phyloP scores from a whole-genome alignment of 35 echinoderm and acorn worm genomes.

The Strongylocentrotus purpuratus region DNA sequence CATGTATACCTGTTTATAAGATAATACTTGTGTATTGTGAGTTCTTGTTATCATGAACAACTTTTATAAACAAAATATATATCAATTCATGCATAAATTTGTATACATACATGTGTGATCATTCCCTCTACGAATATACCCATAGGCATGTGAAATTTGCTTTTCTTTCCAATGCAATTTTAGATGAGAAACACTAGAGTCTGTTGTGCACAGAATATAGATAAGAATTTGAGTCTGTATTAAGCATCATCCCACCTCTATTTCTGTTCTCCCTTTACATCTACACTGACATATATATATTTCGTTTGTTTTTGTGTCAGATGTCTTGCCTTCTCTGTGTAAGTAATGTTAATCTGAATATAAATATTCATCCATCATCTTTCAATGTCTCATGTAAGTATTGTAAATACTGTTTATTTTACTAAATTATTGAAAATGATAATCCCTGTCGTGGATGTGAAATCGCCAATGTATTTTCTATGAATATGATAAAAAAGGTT shows the following conservation, averaged over 20 bases:
- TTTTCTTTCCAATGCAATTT: not conserved
- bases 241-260: not conserved
- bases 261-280: not conserved
- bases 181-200: not conserved
- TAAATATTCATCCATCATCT: constrained; percentile 29
- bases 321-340: constrained; percentile 43
- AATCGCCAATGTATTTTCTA: constrained; percentile 41
- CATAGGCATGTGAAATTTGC: not conserved
- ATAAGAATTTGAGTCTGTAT: not conserved
- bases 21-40: not conserved
- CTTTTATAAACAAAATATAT: not conserved
- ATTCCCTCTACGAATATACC: not conserved
- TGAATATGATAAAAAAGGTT: constrained; percentile 21
- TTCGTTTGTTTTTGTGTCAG: not conserved
- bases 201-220: not conserved
- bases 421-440: constrained; percentile 40
- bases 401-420: constrained; percentile 43
- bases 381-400: constrained; percentile 28
- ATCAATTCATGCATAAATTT: constrained; percentile 5
- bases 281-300: not conserved
- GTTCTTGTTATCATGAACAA: not conserved
- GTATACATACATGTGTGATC: not conserved
- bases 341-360: constrained; percentile 33
- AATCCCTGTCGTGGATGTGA: constrained; percentile 17
- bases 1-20: not conserved